phyloP scores from a whole-genome alignment of 2,113 vertebrate species.

The Xerus inauris region DNA sequence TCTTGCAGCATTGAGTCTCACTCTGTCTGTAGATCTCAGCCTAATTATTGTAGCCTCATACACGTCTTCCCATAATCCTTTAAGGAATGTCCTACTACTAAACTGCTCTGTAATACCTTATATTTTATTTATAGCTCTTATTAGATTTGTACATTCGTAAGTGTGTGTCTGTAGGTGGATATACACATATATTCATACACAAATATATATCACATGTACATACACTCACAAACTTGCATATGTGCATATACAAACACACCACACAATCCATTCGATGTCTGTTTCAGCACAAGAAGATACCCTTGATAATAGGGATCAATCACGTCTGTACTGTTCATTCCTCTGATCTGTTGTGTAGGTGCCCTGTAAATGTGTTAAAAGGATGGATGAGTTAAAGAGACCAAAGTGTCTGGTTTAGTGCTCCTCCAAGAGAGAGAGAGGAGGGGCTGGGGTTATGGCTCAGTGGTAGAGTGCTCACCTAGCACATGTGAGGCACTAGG shows the following conservation, averaged over 20 bases:
- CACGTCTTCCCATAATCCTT: not conserved
- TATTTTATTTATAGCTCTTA: not conserved
- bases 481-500: too few relatives aligned
- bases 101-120: not conserved
- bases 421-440: not conserved
- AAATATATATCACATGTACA: not conserved
- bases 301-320: not conserved
- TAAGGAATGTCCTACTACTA: not conserved
- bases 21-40: not conserved
- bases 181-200: not conserved
- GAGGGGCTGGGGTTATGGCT: too few relatives aligned
- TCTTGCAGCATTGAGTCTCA: not conserved
- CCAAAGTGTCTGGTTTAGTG: not conserved
- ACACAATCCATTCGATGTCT: not conserved
- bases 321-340: not conserved
- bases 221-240: not conserved
- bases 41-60: not conserved
- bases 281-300: not conserved
- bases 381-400: not conserved
- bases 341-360: not conserved
- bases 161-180: too few relatives aligned
- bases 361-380: not conserved
- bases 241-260: not conserved
- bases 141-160: not conserved
- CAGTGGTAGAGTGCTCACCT: too few relatives aligned